Evolutionary conservation across 2,113 vertebrate genomes (phyloP).

Genomic region (Ciconia maguari): DNA sequence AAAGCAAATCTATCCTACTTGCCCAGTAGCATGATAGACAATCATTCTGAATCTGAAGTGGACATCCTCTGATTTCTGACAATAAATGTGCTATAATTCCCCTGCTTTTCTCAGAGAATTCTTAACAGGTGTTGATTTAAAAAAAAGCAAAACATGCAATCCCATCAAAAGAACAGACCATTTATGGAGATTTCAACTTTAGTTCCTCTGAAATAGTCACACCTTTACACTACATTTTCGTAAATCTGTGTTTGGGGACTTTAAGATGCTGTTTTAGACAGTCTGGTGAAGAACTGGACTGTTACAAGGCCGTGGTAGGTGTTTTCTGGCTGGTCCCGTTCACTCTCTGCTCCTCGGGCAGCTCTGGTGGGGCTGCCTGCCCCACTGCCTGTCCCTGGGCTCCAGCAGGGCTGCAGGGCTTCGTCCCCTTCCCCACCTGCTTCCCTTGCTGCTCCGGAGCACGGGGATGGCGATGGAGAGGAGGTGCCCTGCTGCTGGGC

Average conservation of each 20-base stretch:
- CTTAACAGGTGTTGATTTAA: not conserved
- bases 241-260: not conserved
- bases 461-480: accelerated
- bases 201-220: not conserved
- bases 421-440: not conserved
- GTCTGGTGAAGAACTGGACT: not conserved
- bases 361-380: not conserved
- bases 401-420: not conserved
- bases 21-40: not conserved
- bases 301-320: not conserved
- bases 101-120: not conserved
- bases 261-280: not conserved
- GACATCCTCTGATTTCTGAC: not conserved
- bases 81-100: not conserved
- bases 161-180: not conserved
- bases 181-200: not conserved
- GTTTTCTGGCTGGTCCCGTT: not conserved
- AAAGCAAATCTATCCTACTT: not conserved
- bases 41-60: not conserved
- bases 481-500: not conserved
- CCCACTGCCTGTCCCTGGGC: not conserved
- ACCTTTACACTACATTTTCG: not conserved
- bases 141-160: not conserved
- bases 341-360: not conserved
- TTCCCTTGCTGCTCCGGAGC: accelerated